Conservation (phyloP, 2,888 invertebrate genomes). For the Cataglyphis cursor region DNA sequence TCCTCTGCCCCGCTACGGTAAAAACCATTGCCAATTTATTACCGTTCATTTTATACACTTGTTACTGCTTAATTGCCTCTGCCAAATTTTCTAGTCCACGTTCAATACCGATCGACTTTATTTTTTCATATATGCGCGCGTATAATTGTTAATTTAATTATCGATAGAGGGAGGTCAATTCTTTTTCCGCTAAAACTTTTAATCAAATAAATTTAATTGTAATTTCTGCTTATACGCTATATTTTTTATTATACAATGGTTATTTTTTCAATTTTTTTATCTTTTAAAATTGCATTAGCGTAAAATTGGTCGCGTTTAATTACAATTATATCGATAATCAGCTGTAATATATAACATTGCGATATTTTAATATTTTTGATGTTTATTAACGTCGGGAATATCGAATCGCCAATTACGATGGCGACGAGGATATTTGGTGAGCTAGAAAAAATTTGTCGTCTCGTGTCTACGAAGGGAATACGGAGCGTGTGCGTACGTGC, state of each 20-base stretch:
- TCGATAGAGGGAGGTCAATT: not conserved
- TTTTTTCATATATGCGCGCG: too few relatives aligned
- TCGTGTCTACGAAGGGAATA: not conserved
- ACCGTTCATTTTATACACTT: not conserved
- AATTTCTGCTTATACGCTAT: not conserved
- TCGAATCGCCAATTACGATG: not conserved
- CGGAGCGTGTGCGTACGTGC: slow-evolving; percentile 58
- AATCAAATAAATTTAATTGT: not conserved
- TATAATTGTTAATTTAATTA: not conserved
- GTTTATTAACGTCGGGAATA: not conserved
- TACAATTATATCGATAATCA: not conserved
- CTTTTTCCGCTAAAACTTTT: not conserved
- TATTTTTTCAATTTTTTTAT: slow-evolving; percentile 7
- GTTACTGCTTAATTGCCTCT: not conserved
- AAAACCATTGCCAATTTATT: not conserved
- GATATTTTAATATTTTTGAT: not conserved
- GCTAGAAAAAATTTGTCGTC: not conserved
- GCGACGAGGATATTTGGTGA: not conserved
- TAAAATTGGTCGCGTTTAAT: too few relatives aligned
- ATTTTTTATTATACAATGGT: not conserved
- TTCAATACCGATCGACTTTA: not conserved
- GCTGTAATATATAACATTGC: not conserved
- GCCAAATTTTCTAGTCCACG: not conserved
- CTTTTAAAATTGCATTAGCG: too few relatives aligned
- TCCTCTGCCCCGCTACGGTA: not conserved